Base-by-base conservation (phyloP, 2,888 invertebrate genomes). In the Fissipunctia ypsillon region DNA sequence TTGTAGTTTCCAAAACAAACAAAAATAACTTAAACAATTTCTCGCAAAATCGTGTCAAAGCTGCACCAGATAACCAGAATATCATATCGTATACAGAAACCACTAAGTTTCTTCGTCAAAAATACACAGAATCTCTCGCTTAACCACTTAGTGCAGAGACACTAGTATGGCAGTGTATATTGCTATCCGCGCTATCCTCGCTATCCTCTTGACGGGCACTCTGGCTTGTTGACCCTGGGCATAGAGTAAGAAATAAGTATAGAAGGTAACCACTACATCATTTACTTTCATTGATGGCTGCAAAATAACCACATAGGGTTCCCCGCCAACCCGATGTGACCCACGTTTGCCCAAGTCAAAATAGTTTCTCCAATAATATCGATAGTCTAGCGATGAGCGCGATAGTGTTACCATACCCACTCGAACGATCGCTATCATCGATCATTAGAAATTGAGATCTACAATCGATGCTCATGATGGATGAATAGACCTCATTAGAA, bases 171-270 rank as follows among this genome's bases (percentile, higher is more conserved):
- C 56, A 61, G 84, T 73, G 63, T 80, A 84, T 59, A 84, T 83
- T 65, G 81, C 75, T 45, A 48, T 19, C 76, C 48, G 12, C 61
- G 43, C 59, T 65, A 25, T 57, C 56, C 70, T 65, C 61, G 43
- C 59, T 65, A 25, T 57, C 56, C 70, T 65, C 70, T 75, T 81
- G 81, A 84, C 81, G 70, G 67, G 70, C 67, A 76, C 84, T 81
- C 65, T 16, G 52, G 59, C 81, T 80, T 81, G 81, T 80, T 81
- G 81, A 80, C 81, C 59, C 65, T 56, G 59, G 22, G 0, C 52
- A 73, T 10, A 80, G 75, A 80, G 9, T 60, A 80, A 3, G 3
- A 25, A 50, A 41, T 41, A 5, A 41, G 5, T 50, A 4, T 28
- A 69, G 28, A 68, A 41, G 9, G 7, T 35, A 35, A 35, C 35